These are phyloP conservation scores for Drosophila merina DNA, from an alignment of 2,888 invertebrate species.

Conservation along the genomic window DNA sequence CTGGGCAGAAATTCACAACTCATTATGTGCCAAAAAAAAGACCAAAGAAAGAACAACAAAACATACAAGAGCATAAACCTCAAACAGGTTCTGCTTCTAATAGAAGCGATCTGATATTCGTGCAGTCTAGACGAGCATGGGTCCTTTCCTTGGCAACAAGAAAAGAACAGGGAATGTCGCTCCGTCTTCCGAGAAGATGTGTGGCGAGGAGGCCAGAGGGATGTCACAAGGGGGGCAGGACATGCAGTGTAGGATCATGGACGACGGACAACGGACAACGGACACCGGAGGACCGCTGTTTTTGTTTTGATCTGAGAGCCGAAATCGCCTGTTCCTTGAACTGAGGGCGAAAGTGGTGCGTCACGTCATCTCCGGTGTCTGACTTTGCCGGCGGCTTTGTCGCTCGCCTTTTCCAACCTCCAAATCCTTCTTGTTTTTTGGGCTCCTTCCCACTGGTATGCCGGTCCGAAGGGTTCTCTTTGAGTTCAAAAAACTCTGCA, in stretches of 20 bases:
- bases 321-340: constrained; percentile 63
- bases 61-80: constrained; percentile 26
- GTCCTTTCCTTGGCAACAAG: constrained; percentile 66
- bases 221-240: constrained; percentile 18
- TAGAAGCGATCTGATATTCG: constrained; percentile 49
- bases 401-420: constrained; percentile 53
- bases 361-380: constrained; percentile 56
- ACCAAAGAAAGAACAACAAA: constrained; percentile 8
- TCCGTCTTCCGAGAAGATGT: constrained; percentile 36
- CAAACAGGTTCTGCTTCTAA: constrained; percentile 70
- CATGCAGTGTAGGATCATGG: constrained; percentile 3
- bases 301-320: constrained; percentile 38
- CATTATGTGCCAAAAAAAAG: constrained; percentile 42
- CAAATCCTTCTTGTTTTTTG: constrained; percentile 30
- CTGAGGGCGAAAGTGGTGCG: constrained; percentile 70
- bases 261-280: constrained; percentile 5
- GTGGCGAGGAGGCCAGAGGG: constrained; percentile 20
- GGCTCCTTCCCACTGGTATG: constrained; percentile 13
- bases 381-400: constrained; percentile 60
- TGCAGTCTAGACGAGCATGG: constrained; percentile 65
- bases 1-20: constrained; percentile 34
- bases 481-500: constrained; percentile 73
- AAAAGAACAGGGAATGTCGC: constrained; percentile 42
- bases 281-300: constrained; percentile 37
- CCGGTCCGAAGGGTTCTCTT: constrained; percentile 34